Evolutionary conservation across 2,113 vertebrate species (phyloP).

Genomic region (Chlamydotis undulata): DNA sequence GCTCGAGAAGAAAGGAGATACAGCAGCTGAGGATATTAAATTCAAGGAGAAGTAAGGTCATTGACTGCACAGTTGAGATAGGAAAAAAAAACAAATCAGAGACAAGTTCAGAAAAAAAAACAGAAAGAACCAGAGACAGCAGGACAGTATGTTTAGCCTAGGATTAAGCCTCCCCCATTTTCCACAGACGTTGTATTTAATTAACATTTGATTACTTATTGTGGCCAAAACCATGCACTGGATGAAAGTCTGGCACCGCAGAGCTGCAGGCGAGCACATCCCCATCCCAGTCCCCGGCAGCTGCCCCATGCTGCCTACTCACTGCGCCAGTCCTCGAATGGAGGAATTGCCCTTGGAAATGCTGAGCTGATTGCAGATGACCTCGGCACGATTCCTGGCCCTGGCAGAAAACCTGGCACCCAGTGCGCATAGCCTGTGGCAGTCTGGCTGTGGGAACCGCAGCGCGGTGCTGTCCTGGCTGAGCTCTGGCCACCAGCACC

Average conservation of each 20-base stretch:
- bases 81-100: neutral
- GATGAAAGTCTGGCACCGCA: neutral
- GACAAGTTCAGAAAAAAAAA: neutral
- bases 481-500: neutral
- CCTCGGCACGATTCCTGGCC: neutral
- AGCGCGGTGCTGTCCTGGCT: neutral
- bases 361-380: neutral
- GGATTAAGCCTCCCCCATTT: neutral
- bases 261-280: neutral
- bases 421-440: neutral
- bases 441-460: neutral
- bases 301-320: neutral
- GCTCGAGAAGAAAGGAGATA: neutral
- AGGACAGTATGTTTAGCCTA: neutral
- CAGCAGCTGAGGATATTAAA: neutral
- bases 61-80: neutral
- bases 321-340: neutral
- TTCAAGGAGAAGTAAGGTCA: neutral
- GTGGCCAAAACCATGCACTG: neutral
- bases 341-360: neutral
- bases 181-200: neutral
- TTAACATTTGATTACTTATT: neutral
- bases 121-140: neutral
- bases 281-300: neutral
- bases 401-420: fast-evolving